Percentiles rank a stretch among this genome's conserved stretches.
phyloP scores from a whole-genome alignment of 1,140 invertebrate genomes.

The Zaprionus gabonicus region DNA sequence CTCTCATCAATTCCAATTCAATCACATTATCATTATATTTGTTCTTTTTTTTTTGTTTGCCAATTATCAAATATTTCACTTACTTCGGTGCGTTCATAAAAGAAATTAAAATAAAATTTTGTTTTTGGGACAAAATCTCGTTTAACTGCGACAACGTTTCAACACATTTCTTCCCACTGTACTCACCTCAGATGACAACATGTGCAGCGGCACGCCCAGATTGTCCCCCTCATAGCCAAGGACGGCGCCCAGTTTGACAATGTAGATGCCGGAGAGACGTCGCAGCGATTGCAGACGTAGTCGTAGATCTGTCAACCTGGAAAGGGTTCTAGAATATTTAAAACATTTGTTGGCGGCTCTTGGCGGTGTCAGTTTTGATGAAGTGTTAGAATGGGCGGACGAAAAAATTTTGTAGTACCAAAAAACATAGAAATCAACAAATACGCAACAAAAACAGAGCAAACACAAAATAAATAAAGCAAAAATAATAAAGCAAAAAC shows the following conservation, averaged over 20 bases:
- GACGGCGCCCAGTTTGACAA: slow-evolving; percentile 90
- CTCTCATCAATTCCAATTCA: slow-evolving; percentile 19
- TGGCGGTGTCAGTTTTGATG: slow-evolving; percentile 65
- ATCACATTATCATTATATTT: slow-evolving; percentile 26
- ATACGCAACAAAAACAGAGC: slow-evolving; percentile 62
- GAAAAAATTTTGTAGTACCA: slow-evolving; percentile 83
- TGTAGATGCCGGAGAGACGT: slow-evolving; percentile 90
- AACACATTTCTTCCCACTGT: not conserved
- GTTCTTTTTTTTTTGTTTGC: slow-evolving; percentile 43
- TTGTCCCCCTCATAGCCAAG: slow-evolving; percentile 87
- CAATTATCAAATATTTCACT: slow-evolving; percentile 67
- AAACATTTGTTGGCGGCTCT: slow-evolving; percentile 75
- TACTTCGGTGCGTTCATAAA: slow-evolving; percentile 70
- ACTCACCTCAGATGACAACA: slow-evolving; percentile 86
- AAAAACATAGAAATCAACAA: slow-evolving; percentile 35
- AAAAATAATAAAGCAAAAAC: slow-evolving; percentile 12
- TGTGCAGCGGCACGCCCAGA: slow-evolving; percentile 84
- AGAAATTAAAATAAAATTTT: slow-evolving; percentile 41
- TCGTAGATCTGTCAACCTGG: slow-evolving; percentile 89
- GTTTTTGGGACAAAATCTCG: slow-evolving; percentile 48
- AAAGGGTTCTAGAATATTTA: slow-evolving; percentile 84
- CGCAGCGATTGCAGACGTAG: slow-evolving; percentile 90
- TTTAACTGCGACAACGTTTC: slow-evolving; percentile 19
- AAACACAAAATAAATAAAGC: slow-evolving; percentile 46
- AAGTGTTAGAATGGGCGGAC: slow-evolving; percentile 84